Evolutionary conservation across 2,888 invertebrate genomes (phyloP), one percentile per base, ranked within the genome.

Genomic region (Pelosia muscerda): DNA sequence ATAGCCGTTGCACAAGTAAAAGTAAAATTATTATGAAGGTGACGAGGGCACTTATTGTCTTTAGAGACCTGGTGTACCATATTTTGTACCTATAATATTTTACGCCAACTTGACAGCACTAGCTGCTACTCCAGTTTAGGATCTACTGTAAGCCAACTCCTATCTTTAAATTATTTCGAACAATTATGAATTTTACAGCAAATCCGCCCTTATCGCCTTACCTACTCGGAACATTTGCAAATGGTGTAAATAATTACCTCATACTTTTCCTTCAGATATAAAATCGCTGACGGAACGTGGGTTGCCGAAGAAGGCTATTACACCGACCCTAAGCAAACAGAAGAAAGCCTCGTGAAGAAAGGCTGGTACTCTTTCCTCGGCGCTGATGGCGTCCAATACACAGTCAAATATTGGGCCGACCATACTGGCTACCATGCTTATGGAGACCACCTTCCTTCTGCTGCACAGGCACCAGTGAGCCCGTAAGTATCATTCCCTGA

Each of bases 351-450:
- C 1, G 95, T 95, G 61, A 95, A 95, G 87, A 92, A 89, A 65
- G 95, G 95, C 66, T 95, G 92, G 89, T 95, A 95, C 79, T 92
- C 93, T 0, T 95, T 84, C 85, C 79, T 84, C 0, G 95, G 89
- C 0, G 85, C 82, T 63, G 94, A 95, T 56, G 94, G 94, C 77
- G 92, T 90, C 74, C 83, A 86, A 11, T 95, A 95, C 90, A 91
- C 92, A 0, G 92, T 93, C 34, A 91, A 85, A 1, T 95, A 91
- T 82, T 93, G 91, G 88, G 95, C 95, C 31, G 95, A 95, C 75
- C 84, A 91, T 26, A 92, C 88, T 23, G 95, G 95, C 1, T 95
- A 82, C 91, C 94, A 94, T 65, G 94, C 95, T 0, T 86, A 73
- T 26, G 95, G 95, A 2, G 93, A 91, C 67, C 95, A 95, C 69